Evolutionary conservation across 2,888 invertebrate species (phyloP).

Genomic region (Drosophila helvetica): DNA sequence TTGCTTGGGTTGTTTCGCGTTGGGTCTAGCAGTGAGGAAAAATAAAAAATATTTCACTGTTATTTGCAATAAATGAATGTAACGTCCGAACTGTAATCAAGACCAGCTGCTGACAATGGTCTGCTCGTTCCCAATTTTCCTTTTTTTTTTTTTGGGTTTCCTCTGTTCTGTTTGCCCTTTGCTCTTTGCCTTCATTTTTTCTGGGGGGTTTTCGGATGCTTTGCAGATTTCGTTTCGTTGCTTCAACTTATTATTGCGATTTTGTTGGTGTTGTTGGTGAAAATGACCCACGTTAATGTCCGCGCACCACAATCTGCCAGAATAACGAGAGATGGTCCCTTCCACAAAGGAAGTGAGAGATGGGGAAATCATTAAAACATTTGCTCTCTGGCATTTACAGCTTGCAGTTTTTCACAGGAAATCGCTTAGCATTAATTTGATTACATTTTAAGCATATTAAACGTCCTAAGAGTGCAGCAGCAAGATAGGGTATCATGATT

Average conservation of each 20-base stretch:
- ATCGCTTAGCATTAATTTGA: slow-evolving; percentile 60
- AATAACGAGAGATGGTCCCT: slow-evolving; percentile 15
- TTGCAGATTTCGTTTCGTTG: slow-evolving; percentile 43
- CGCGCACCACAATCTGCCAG: slow-evolving; percentile 46
- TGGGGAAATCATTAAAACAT: slow-evolving; percentile 55
- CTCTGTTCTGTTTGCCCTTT: slow-evolving; percentile 19
- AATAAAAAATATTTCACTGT: slow-evolving; percentile 73
- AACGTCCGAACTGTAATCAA: slow-evolving; percentile 77
- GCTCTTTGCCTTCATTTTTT: slow-evolving; percentile 1
- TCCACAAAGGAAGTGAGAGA: slow-evolving; percentile 6
- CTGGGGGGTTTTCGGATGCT: slow-evolving; percentile 20
- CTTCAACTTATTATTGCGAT: slow-evolving; percentile 62
- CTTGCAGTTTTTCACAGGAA: slow-evolving; percentile 54
- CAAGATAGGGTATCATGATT: not conserved
- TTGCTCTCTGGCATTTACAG: slow-evolving; percentile 47
- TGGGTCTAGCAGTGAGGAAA: slow-evolving; percentile 1
- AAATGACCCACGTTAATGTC: slow-evolving; percentile 75
- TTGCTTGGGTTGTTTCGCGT: slow-evolving; percentile 17
- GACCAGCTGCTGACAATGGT: slow-evolving; percentile 68
- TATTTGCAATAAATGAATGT: slow-evolving; percentile 77
- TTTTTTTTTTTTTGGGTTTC: slow-evolving; percentile 10
- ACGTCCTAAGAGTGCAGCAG: slow-evolving; percentile 21
- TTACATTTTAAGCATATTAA: slow-evolving; percentile 48
- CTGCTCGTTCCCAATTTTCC: slow-evolving; percentile 37
- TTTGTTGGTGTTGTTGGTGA: slow-evolving; percentile 48